These are phyloP conservation scores for Anolis apletophallus DNA, from an alignment of 2,797 vertebrate species.

Conservation along the genomic window DNA sequence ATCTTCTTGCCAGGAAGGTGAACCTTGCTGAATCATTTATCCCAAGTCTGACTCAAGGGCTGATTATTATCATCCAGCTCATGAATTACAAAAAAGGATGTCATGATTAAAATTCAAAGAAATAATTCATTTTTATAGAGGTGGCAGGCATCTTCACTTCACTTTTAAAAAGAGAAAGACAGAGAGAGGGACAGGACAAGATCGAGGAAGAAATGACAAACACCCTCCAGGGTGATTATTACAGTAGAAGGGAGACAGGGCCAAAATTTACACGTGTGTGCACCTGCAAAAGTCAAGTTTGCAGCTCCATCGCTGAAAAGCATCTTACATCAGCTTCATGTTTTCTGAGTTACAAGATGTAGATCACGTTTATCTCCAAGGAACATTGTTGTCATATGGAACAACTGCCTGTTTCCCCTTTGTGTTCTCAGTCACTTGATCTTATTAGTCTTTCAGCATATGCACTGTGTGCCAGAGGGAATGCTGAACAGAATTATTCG, in stretches of 20 bases:
- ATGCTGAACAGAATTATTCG: not conserved
- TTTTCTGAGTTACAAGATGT: conserved; percentile 18
- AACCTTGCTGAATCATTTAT: conserved; percentile 57
- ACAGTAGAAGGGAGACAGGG: not conserved
- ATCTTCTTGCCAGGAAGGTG: conserved; percentile 61
- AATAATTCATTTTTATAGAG: conserved; percentile 47
- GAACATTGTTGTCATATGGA: not conserved
- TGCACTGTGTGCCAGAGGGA: not conserved
- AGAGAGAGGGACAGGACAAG: not conserved
- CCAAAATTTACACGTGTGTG: not conserved
- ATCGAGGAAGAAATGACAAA: conserved; percentile 29
- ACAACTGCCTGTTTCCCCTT: not conserved
- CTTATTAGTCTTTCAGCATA: not conserved
- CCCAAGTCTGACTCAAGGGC: conserved; percentile 52
- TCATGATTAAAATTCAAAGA: conserved; percentile 68
- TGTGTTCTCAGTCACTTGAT: not conserved
- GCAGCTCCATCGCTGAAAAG: not conserved
- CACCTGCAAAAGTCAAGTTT: not conserved
- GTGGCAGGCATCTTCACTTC: conserved; percentile 26
- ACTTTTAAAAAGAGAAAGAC: not conserved
- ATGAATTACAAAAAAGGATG: conserved; percentile 54
- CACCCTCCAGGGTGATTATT: conserved; percentile 3
- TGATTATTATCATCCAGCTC: conserved; percentile 52
- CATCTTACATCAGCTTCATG: not conserved
- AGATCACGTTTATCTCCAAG: not conserved